A percentile compares a stretch with the other conserved stretches of the same genome.
Conservation (phyloP, 2,113 vertebrate genomes). For the Stigmatopora argus region DNA sequence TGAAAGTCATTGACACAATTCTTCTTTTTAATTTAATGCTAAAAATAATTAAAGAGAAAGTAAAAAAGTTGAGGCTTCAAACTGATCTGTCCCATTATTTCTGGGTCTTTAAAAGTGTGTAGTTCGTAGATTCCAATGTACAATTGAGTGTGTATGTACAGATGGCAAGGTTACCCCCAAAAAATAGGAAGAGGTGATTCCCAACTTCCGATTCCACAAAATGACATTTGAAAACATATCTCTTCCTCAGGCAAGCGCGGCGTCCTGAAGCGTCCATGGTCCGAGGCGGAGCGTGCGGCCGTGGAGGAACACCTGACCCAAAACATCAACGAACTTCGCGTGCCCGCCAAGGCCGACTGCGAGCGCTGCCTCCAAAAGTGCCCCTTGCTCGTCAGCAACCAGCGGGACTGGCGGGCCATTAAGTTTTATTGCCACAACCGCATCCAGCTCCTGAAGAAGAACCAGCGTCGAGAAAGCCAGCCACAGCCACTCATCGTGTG, state of each 20-base stretch:
- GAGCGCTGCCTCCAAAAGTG: conserved; percentile 75
- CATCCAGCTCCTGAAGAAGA: conserved; percentile 75
- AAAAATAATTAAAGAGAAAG: too few relatives aligned
- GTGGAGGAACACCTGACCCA: conserved; percentile 73
- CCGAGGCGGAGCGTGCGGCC: conserved; percentile 68
- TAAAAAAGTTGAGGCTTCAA: too few relatives aligned
- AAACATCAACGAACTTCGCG: conserved; percentile 71
- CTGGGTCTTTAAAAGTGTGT: too few relatives aligned
- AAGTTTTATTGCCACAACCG: conserved; percentile 79
- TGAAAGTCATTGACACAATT: too few relatives aligned
- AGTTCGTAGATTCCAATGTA: too few relatives aligned
- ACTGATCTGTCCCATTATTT: too few relatives aligned
- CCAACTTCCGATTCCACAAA: too few relatives aligned
- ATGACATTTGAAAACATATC: not conserved
- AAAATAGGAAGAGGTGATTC: too few relatives aligned
- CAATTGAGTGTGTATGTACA: too few relatives aligned
- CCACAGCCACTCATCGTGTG: conserved; percentile 59
- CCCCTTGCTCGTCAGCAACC: conserved; percentile 74
- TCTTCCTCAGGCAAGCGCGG: conserved; percentile 67
- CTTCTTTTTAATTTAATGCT: too few relatives aligned
- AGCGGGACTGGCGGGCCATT: conserved; percentile 74
- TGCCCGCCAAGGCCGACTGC: conserved; percentile 75
- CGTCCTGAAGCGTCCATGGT: conserved; percentile 76
- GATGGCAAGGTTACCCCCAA: too few relatives aligned
- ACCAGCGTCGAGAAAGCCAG: conserved; percentile 61